These are phyloP conservation scores for Heterohyrax brucei DNA, from an alignment of 2,797 vertebrate species.

Conservation along the genomic window DNA sequence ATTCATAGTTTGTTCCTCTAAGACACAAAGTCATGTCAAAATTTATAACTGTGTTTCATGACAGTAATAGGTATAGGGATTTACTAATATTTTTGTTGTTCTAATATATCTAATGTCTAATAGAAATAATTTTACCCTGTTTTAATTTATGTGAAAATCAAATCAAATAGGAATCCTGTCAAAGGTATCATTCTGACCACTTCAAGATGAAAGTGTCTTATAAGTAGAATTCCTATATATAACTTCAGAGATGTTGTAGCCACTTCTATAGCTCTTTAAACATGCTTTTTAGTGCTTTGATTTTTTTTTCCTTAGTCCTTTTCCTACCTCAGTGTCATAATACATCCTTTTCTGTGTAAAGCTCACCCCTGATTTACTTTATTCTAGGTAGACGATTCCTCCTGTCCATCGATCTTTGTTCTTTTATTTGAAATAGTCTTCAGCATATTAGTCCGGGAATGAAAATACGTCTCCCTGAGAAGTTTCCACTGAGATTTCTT, in stretches of 20 bases:
- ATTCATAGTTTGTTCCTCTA: neutral
- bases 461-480: neutral
- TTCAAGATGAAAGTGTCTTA: constrained; percentile 60
- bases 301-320: constrained; percentile 51
- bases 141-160: constrained; percentile 49
- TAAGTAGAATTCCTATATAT: constrained; percentile 59
- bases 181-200: neutral
- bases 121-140: constrained; percentile 38
- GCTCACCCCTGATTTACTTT: constrained; percentile 26
- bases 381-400: neutral
- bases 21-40: neutral
- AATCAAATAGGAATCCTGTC: neutral
- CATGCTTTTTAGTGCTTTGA: constrained; percentile 56
- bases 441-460: neutral
- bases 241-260: constrained; percentile 39
- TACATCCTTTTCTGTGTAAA: constrained; percentile 54
- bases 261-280: constrained; percentile 54
- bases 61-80: neutral
- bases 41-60: neutral
- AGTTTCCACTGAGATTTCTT: neutral
- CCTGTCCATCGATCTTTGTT: neutral
- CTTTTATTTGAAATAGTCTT: constrained; percentile 29
- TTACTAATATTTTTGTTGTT: constrained; percentile 42
- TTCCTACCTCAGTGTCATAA: constrained; percentile 29
- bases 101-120: neutral